Evolutionary conservation across 2,113 vertebrate species (phyloP).

Genomic region (Labrus mixtus): DNA sequence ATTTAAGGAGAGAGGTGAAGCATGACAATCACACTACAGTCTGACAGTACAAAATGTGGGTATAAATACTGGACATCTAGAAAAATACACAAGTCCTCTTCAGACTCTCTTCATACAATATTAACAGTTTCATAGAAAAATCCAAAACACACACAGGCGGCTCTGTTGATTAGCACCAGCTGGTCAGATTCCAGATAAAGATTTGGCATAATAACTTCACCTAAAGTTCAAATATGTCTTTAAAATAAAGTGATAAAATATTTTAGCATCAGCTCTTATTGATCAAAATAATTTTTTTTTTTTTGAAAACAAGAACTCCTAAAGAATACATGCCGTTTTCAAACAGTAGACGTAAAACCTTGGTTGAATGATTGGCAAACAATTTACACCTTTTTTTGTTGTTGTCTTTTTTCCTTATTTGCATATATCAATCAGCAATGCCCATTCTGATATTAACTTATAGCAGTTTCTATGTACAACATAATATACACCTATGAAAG

Average conservation of each 20-base stretch:
- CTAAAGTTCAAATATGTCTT: slow-evolving; percentile 68
- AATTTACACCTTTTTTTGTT: slow-evolving; percentile 36
- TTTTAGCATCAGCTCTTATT: slow-evolving; percentile 63
- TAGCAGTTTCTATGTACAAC: slow-evolving; percentile 67
- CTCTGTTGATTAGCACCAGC: slow-evolving; percentile 84
- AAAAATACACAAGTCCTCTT: slow-evolving; percentile 93
- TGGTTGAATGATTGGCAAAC: slow-evolving; percentile 62
- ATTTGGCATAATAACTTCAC: slow-evolving; percentile 71
- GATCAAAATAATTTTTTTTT: slow-evolving; percentile 74
- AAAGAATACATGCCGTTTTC: slow-evolving; percentile 45
- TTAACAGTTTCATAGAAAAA: slow-evolving; percentile 88
- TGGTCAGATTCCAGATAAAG: slow-evolving; percentile 68
- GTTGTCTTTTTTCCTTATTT: slow-evolving; percentile 44
- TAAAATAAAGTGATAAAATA: slow-evolving; percentile 76
- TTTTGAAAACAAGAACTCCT: slow-evolving; percentile 44
- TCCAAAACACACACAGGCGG: slow-evolving; percentile 70
- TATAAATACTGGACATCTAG: slow-evolving; percentile 96
- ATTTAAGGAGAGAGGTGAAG: slow-evolving; percentile 85
- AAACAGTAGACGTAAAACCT: slow-evolving; percentile 61
- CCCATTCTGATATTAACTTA: slow-evolving; percentile 74
- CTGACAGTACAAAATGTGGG: slow-evolving; percentile 90
- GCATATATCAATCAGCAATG: slow-evolving; percentile 76
- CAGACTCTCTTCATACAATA: slow-evolving; percentile 89
- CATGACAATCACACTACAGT: slow-evolving; percentile 86
- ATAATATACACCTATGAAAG: slow-evolving; percentile 59